Base-by-base conservation (phyloP, 2,113 vertebrate species). In the Lipotes vexillifer region DNA sequence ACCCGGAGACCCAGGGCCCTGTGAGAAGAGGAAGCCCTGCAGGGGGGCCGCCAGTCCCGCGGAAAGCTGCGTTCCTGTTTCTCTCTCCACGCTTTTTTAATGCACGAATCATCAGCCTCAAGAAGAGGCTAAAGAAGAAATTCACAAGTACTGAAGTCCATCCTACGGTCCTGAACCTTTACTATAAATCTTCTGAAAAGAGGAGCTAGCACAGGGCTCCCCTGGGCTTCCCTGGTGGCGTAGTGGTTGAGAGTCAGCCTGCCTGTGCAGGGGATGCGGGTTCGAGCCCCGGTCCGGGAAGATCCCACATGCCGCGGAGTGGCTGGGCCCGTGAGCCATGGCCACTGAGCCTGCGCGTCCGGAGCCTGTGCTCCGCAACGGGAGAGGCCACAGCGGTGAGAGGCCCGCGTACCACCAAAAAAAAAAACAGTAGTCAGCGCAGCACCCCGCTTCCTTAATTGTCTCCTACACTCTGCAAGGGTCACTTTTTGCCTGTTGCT, bases 1-100 rank as follows among this genome's bases (percentile, higher is more conserved):
- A 3, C 65, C 59, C 3, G 2, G 61, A 1, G 52, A 18, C 55
- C 0, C 0, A n/a, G 57, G 9, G 8, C 55, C n/a, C n/a, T 2
- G 0, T 31, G 46, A 83, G 78, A 15, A 59, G 18, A 12, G 6
- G 75, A 90, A 36, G 33, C 17, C 46, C 52, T 18, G 15, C 75
- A 36, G 7, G 6, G 6, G 29, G 36, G 29, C 81, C 36, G 52
- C n/a, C 21, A 25, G 36, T 31, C 44, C 63, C 57, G 15, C 3
- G 2, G 81, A 61, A 52, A 75, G 41, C 12, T 21, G 61, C 65
- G 7, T 46, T 63, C 52, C 61, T 46, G 2, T 31, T 55, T 57
- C 25, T 44, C 72, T 12, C 57, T 68, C 41, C 49, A 23, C 17
- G 6, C 27, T 31, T 66, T 59, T 88, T 61, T 13, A 75, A 20